Evolutionary conservation across 2,113 vertebrate species (phyloP).

Genomic region (Epinephelus cyanopodus): DNA sequence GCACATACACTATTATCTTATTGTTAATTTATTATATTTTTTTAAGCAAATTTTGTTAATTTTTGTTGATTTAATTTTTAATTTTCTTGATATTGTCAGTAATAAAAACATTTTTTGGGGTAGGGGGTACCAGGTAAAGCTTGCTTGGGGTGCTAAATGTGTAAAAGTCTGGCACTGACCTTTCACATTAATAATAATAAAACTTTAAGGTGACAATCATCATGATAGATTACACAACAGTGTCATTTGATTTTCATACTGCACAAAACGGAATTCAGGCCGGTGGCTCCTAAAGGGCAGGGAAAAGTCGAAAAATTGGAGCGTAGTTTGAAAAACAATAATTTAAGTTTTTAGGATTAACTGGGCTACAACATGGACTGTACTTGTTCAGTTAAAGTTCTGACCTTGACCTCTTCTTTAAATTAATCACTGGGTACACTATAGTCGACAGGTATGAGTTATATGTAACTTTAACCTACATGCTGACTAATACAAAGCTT

Average conservation of each 20-base stretch:
- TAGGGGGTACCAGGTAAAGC: too few relatives aligned
- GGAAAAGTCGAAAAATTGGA: neutral
- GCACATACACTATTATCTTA: too few relatives aligned
- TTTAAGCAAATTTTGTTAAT: too few relatives aligned
- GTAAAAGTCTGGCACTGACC: too few relatives aligned
- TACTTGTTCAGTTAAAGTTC: neutral
- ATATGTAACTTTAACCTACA: neutral
- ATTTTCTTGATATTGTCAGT: too few relatives aligned
- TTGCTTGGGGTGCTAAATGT: too few relatives aligned
- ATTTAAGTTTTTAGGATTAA: neutral
- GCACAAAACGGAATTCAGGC: neutral
- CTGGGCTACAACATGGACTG: neutral
- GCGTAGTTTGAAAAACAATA: neutral
- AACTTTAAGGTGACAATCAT: neutral
- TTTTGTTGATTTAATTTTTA: too few relatives aligned
- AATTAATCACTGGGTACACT: neutral
- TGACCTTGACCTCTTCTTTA: neutral
- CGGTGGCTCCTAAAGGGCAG: neutral
- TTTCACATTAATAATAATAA: neutral
- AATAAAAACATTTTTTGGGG: too few relatives aligned
- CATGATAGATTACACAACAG: neutral
- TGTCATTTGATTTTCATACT: neutral
- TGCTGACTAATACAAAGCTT: neutral
- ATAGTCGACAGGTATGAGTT: neutral
- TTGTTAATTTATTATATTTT: too few relatives aligned